Evolutionary conservation across 2,113 vertebrate genomes (phyloP), one percentile per base, ranked within the genome.

Genomic region (Rana temporaria): DNA sequence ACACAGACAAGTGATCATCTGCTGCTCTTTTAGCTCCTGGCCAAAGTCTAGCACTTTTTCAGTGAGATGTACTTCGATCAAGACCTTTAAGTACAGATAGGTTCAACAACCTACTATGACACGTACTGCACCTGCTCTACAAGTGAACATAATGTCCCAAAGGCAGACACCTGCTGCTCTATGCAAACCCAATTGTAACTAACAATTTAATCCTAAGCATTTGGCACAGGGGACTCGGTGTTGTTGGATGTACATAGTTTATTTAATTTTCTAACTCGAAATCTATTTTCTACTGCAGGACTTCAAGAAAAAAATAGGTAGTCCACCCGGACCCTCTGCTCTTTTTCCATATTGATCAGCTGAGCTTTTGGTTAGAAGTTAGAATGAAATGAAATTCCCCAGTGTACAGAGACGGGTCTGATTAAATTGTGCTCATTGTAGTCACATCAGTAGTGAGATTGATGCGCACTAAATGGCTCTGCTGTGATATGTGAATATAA

Each of bases 271-370:
- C 19, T 19, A 67, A 4, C 79, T 83, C 73, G 81, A 85, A 86
- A 84, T 77, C 80, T 32, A 30, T 66, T 68, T 75, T 56, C 42
- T 76, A 68, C 42, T 70, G 32, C 84, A 84, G 64, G 82, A 70
- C 78, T 81, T 84, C 84, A 63, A 65, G 84, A 85, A 80, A 85
- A 80, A 86, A 75, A 86, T 66, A 67, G 42, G 24, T 78, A 82
- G 83, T 73, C 72, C 77, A 85, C 67, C 79, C 78, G 53, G 81
- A 82, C 55, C 72, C 20, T 6, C 30, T 16, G 30, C 57, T 60
- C 56, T 63, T 84, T 63, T 84, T 78, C 82, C 24, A 78, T 85
- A 85, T 82, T 73, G 84, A 90, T 90, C 81, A 38, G 9, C 59
- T 26, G 24, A 79, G 84, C 74, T 78, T 84, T 52, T 60, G 63